phyloP scores from a whole-genome alignment of 2,888 invertebrate genomes.

The Monoplex corrugatus region DNA sequence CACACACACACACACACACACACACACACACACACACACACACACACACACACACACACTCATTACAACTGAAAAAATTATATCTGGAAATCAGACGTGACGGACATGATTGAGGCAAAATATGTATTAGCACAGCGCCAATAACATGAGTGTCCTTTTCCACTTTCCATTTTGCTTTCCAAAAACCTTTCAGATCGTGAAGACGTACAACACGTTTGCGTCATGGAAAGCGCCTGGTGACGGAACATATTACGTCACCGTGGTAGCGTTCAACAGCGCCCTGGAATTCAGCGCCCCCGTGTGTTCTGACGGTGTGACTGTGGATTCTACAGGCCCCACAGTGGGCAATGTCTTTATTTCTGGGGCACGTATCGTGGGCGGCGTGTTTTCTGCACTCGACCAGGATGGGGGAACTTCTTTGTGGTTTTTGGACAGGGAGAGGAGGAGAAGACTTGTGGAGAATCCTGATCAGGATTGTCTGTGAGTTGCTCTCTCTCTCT shows the following conservation, averaged over 20 bases:
- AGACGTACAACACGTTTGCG: slow-evolving; percentile 58
- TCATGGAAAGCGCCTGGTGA: slow-evolving; percentile 55
- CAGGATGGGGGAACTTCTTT: slow-evolving; percentile 42
- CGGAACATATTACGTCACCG: slow-evolving; percentile 65
- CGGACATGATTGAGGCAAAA: too few species aligned
- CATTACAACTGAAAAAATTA: too few species aligned
- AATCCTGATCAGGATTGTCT: slow-evolving; percentile 52
- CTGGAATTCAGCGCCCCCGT: slow-evolving; percentile 64
- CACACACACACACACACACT: too few species aligned
- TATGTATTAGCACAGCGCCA: too few species aligned
- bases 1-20: slow-evolving; percentile 1
- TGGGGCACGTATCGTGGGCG: slow-evolving; percentile 57
- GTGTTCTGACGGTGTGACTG: slow-evolving; percentile 69
- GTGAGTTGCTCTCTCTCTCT: too few species aligned
- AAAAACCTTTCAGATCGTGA: slow-evolving; percentile 56
- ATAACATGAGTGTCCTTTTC: too few species aligned
- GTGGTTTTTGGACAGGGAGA: slow-evolving; percentile 58
- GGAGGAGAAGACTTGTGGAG: slow-evolving; percentile 55
- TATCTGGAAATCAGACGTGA: too few species aligned
- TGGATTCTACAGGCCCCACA: slow-evolving; percentile 58
- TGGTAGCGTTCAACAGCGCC: slow-evolving; percentile 70
- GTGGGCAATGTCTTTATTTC: slow-evolving; percentile 58
- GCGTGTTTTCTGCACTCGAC: slow-evolving; percentile 56
- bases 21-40: not conserved
- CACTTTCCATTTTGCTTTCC: too few species aligned